Conservation (phyloP, 2,797 vertebrate species). For the Sebastes steindachneri region DNA sequence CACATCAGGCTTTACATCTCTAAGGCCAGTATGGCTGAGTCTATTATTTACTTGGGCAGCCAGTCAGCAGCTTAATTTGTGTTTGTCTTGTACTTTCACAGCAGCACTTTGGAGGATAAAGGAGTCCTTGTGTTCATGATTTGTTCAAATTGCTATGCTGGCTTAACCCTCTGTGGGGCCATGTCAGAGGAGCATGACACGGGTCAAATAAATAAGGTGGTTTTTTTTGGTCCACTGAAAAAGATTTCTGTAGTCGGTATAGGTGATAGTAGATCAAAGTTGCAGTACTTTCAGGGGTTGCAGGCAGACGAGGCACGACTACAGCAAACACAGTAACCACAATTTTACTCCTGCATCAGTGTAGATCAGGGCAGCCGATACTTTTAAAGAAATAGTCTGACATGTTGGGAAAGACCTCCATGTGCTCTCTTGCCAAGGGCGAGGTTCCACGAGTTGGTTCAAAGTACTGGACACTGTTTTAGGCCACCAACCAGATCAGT, state of each 20-base stretch:
- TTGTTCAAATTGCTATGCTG: neutral
- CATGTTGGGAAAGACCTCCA: neutral
- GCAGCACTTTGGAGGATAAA: conserved; percentile 39
- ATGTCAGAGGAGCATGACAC: conserved; percentile 4
- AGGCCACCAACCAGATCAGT: neutral
- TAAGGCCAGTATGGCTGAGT: neutral
- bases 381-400: neutral
- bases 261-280: neutral
- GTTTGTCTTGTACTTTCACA: conserved; percentile 45
- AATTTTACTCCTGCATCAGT: neutral
- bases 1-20: neutral
- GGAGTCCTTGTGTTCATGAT: conserved; percentile 45
- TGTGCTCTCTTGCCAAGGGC: neutral
- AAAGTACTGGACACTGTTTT: neutral
- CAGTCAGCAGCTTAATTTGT: neutral
- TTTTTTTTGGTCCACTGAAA: neutral
- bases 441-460: neutral
- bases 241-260: neutral
- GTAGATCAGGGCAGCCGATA: neutral
- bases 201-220: neutral
- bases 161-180: neutral
- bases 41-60: neutral
- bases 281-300: neutral
- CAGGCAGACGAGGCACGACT: neutral
- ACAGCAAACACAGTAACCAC: no score